Percentiles rank a stretch among this genome's conserved stretches.
Evolutionary conservation across 2,113 vertebrate genomes (phyloP).

Genomic region (Myrmecobius fasciatus): DNA sequence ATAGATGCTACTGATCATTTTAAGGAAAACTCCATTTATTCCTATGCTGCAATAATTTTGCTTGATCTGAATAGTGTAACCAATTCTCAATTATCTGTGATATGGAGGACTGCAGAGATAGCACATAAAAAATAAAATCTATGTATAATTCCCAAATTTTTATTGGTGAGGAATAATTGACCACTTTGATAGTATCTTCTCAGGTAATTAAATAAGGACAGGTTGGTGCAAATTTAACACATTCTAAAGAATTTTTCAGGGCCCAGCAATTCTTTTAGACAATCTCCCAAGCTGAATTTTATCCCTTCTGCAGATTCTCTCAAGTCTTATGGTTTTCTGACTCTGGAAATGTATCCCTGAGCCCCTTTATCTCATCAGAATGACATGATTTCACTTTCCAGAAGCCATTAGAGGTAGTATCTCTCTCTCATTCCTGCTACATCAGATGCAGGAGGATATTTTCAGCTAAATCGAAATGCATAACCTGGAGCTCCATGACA

Average conservation of each 20-base stretch:
- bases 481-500: slow-evolving; percentile 93
- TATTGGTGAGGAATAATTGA: not conserved
- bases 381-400: not conserved
- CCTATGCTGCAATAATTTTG: not conserved
- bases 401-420: not conserved
- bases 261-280: not conserved
- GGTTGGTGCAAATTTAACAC: not conserved
- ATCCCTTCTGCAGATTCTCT: slow-evolving; percentile 38
- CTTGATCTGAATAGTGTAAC: not conserved
- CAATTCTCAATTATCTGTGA: not conserved
- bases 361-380: slow-evolving; percentile 26
- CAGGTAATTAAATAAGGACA: not conserved
- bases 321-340: not conserved
- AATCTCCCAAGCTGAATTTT: not conserved
- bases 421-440: slow-evolving; percentile 12
- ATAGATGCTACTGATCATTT: too few relatives aligned
- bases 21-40: too few relatives aligned
- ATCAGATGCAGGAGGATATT: slow-evolving; percentile 1
- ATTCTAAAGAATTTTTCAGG: not conserved
- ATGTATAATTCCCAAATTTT: not conserved
- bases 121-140: not conserved
- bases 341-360: slow-evolving; percentile 30
- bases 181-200: not conserved
- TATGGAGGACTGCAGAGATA: not conserved
- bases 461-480: slow-evolving; percentile 18